Percentiles rank a stretch among this genome's conserved stretches.
These are phyloP conservation scores for Notodonta ziczac DNA, from an alignment of 2,888 invertebrate genomes.

Conservation along the genomic window DNA sequence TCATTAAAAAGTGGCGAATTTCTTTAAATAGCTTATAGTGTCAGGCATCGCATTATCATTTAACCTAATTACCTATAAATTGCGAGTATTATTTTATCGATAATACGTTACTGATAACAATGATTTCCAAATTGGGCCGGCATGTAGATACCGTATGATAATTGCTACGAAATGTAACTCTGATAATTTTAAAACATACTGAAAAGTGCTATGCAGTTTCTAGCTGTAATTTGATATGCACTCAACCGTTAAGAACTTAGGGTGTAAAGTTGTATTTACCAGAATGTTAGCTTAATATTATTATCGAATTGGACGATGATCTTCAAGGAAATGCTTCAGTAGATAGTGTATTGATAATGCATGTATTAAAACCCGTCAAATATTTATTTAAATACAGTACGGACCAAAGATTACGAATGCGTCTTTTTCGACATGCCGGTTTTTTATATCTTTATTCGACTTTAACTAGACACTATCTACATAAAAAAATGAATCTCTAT, in stretches of 20 bases:
- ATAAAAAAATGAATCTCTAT: too few relatives aligned
- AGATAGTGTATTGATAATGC: constrained; percentile 30
- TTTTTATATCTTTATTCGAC: too few relatives aligned
- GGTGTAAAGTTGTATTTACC: neutral
- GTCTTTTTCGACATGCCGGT: too few relatives aligned
- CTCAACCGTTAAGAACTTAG: neutral
- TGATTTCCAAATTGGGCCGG: constrained; percentile 49
- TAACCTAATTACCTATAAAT: constrained; percentile 75
- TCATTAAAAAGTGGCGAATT: neutral
- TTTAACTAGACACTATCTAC: too few relatives aligned
- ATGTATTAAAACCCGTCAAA: constrained; percentile 10
- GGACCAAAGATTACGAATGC: neutral
- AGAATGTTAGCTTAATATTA: constrained; percentile 1
- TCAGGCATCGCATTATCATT: constrained; percentile 30
- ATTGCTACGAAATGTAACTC: neutral
- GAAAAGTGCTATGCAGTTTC: neutral
- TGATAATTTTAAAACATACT: neutral
- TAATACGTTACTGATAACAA: constrained; percentile 47
- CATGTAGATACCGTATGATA: constrained; percentile 1
- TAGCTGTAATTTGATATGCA: neutral
- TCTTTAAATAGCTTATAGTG: neutral
- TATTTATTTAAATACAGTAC: neutral
- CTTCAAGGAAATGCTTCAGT: constrained; percentile 41
- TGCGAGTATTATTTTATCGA: constrained; percentile 54
- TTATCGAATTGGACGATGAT: constrained; percentile 25